phyloP scores from a whole-genome alignment of 2,888 invertebrate species.

The Brassicogethes aeneus region DNA sequence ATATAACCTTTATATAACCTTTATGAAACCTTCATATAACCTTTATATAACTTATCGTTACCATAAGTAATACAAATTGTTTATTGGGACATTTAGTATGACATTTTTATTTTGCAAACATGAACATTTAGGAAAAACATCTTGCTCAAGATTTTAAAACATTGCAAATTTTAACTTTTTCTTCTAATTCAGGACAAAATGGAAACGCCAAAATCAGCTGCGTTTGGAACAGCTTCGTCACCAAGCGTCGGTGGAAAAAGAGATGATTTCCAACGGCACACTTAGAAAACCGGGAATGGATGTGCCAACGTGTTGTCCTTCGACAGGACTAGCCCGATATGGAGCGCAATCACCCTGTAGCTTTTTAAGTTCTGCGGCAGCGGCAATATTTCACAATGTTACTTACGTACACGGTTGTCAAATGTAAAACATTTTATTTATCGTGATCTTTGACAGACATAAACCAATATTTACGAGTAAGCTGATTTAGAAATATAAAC shows the following conservation, averaged over 20 bases:
- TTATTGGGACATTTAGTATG: too few relatives aligned
- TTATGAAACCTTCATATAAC: too few relatives aligned
- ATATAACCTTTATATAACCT: too few relatives aligned
- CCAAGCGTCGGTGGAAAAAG: constrained; percentile 71
- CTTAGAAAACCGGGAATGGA: constrained; percentile 26
- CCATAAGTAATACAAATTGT: too few relatives aligned
- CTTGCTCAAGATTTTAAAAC: too few relatives aligned
- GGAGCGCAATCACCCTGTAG: constrained; percentile 45
- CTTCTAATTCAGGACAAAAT: constrained; percentile 59
- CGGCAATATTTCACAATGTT: constrained; percentile 65
- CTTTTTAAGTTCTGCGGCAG: constrained; percentile 61
- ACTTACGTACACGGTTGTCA: constrained; percentile 66
- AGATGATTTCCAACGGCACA: constrained; percentile 40
- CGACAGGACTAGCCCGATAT: constrained; percentile 28
- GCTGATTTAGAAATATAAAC: too few relatives aligned
- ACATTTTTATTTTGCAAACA: too few relatives aligned
- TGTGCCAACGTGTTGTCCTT: constrained; percentile 35
- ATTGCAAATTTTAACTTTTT: too few relatives aligned
- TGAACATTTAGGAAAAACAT: too few relatives aligned
- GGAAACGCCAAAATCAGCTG: constrained; percentile 84
- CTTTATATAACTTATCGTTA: too few relatives aligned
- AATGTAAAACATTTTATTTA: constrained; percentile 42
- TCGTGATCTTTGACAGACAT: too few relatives aligned
- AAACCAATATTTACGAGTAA: too few relatives aligned
- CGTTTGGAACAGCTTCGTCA: constrained; percentile 78